Evolutionary conservation across 2,888 invertebrate species (phyloP).

Genomic region (Tetranychus truncatus): DNA sequence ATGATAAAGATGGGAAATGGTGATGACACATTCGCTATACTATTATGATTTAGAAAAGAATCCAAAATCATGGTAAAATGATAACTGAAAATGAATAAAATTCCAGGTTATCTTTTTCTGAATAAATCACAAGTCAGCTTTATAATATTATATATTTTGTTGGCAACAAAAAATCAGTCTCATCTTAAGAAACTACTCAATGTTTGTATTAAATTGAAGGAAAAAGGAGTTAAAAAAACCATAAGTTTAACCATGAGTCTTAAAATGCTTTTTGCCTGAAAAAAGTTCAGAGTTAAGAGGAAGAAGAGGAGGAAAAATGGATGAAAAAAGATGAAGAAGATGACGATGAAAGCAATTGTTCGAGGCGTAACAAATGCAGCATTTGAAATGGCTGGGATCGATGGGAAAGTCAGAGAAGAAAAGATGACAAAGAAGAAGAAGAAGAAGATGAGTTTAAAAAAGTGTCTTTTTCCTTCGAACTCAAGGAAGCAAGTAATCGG

Average conservation of each 20-base stretch:
- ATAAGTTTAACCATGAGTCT: not conserved
- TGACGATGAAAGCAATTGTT: not conserved
- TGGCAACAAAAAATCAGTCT: no score
- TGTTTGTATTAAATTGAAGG: not conserved
- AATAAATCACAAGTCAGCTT: not conserved
- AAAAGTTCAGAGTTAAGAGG: not conserved
- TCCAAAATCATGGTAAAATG: not conserved
- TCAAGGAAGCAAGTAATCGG: not conserved
- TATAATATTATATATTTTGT: no score
- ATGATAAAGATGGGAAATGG: no score
- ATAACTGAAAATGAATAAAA: not conserved
- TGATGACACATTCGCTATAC: no score
- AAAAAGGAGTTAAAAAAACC: not conserved
- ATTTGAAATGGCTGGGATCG: not conserved
- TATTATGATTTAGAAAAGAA: no score
- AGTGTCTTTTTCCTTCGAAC: not conserved
- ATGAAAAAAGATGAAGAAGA: not conserved
- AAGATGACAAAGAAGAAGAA: not conserved
- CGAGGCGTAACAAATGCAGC: not conserved
- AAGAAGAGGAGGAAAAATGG: not conserved
- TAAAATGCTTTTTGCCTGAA: not conserved
- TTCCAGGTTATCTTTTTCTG: not conserved
- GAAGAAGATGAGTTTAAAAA: not conserved
- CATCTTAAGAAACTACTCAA: no score
- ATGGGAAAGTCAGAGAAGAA: not conserved